Percentiles rank a stretch among this genome's conserved stretches.
Conservation (phyloP, 2,113 vertebrate genomes). For the Cromileptes altivelis region DNA sequence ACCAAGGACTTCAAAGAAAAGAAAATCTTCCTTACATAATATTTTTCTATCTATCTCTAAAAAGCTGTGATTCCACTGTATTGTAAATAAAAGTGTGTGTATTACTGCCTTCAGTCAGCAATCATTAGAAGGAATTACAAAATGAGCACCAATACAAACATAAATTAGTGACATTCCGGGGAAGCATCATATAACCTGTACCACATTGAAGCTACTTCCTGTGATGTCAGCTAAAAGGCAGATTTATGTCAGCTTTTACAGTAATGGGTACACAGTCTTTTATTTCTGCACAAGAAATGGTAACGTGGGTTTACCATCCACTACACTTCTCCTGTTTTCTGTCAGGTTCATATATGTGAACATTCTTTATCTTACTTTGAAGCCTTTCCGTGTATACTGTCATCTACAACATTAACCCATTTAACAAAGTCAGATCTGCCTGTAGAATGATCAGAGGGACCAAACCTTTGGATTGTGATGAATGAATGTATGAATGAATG, state of each 20-base stretch:
- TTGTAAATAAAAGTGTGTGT: background rate
- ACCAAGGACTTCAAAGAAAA: background rate
- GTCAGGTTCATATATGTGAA: background rate
- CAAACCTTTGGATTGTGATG: background rate
- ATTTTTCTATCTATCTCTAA: background rate
- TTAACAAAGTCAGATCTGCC: background rate
- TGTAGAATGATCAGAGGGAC: background rate
- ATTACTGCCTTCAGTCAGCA: conserved; percentile 4
- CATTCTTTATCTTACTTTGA: background rate
- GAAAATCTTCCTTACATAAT: background rate
- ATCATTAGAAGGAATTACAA: conserved; percentile 10
- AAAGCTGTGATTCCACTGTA: background rate
- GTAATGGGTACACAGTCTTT: background rate
- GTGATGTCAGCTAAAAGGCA: conserved; percentile 27
- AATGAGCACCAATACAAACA: background rate
- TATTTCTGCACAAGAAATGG: conserved; percentile 10
- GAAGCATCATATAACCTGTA: background rate
- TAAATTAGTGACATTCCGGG: conserved; percentile 2
- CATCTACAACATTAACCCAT: background rate
- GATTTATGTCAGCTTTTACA: conserved; percentile 18
- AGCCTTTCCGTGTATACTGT: background rate
- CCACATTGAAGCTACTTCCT: conserved; percentile 4
- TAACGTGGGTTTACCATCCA: background rate
- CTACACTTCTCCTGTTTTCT: background rate
- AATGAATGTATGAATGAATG: background rate